Evolutionary conservation across 2,888 invertebrate species (phyloP), one percentile per base, ranked within the genome.

Genomic region (Deilephila elpenor): DNA sequence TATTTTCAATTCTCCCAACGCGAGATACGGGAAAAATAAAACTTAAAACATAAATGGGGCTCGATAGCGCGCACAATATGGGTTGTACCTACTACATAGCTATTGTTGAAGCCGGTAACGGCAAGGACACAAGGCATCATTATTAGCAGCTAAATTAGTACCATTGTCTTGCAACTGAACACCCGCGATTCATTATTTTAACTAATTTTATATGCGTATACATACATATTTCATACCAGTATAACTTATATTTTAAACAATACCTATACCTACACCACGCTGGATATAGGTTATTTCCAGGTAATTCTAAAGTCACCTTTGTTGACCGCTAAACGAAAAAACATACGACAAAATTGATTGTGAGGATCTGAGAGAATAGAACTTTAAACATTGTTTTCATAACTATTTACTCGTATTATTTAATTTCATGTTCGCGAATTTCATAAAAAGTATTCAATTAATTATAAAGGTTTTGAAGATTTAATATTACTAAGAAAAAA

Each of bases 1-100:
- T 92, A 90, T 91, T 91, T 91, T 89, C 83, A 91, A 89, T 85
- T 85, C 86, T 80, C 79, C 88, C 82, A 87, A 84, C 86, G 81
- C 80, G 83, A 84, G 85, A 85, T 87, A 84, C 83, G 84, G 83
- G 85, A 86, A 90, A 90, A 88, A 87, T 87, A 85, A 86, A 86
- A 84, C 84, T 80, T 76, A 77, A 56, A 83, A 80, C 78, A 76
- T 32, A 53, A 62, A 62, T 72, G 72, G 53, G 51, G 20, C 32
- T 20, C 53, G 53, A n/a, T 37, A 3, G 61, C 20, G 34, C 25
- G 29, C 32, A 51, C 62, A 67, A 67, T 25, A 74, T 77, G 74
- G 74, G 74, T 75, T 77, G 76, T 73, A 73, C 77, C 73, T 75
- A 77, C 76, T 72, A 73, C 77, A 73, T 75, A 77, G 75, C 77